Base-by-base conservation (phyloP, 2,888 invertebrate genomes). In the Erannis defoliaria region DNA sequence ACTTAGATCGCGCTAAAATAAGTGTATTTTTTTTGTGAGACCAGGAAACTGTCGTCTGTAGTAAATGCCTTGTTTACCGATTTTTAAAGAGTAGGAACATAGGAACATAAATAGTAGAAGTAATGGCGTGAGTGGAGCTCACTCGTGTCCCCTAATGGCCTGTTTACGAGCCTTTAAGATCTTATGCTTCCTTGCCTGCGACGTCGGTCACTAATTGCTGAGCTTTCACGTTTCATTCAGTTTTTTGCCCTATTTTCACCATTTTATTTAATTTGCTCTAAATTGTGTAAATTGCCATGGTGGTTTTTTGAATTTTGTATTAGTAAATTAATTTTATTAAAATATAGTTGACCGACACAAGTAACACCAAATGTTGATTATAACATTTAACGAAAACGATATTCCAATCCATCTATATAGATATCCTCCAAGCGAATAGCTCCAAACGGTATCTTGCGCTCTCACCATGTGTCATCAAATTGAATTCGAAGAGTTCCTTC, bases 401-500 rank as follows among this genome's bases (percentile, higher is more conserved):
- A n/a, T n/a, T n/a, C n/a, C 10, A 35, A 35, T n/a, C 3, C 2
- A n/a, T 35, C n/a, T 35, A 4, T 5, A 19, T 10, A 9, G 3
- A 19, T 38, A 12, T 38, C 19, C 10, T 18, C 18, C 19, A 10
- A 3, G 18, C 9, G 10, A 19, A 35, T 16, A 37, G 37, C 16
- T 29, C 26, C 26, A 9, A 29, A 29, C 9, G 6, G 26, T 29
- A 29, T 21, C 48, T 21, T 14, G n/a, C 6, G 21, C 31, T 55
- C 33, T 62, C 42, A 57, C 60, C 58, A 55, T 67, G 64, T 66
- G 54, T 65, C 60, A 64, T 29, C 51, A 26, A 71, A 70, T 74
- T 73, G 72, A 74, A 75, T 75, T 71, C 67, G 54, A 71, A 68
- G 64, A 72, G 71, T 73, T 75, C 67, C 74, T 72, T 75, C 73